These are phyloP conservation scores for Stegastes partitus DNA, from an alignment of 2,113 vertebrate species.

Conservation along the genomic window DNA sequence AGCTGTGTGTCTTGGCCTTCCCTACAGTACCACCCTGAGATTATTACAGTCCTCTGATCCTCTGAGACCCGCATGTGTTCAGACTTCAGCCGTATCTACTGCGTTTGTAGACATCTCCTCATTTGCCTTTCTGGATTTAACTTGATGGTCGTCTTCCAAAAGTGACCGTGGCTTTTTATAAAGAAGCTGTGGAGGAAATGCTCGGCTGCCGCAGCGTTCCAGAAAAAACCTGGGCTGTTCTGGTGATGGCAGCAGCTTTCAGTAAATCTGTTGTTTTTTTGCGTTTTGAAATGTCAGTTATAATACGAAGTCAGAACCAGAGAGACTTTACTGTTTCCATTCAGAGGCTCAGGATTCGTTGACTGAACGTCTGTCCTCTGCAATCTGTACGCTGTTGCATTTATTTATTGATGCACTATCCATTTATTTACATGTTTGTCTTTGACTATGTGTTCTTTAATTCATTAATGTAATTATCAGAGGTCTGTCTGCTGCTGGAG, in stretches of 20 bases:
- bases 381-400: too few relatives aligned
- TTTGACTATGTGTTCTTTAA: too few relatives aligned
- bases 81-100: slow-evolving; percentile 20
- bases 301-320: too few relatives aligned
- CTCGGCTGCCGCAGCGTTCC: slow-evolving; percentile 20
- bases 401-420: too few relatives aligned
- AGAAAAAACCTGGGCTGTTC: slow-evolving; percentile 9
- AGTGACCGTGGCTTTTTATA: slow-evolving; percentile 19
- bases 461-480: too few relatives aligned
- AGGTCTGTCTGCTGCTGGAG: too few relatives aligned
- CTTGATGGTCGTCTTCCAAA: slow-evolving; percentile 20
- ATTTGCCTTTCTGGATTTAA: slow-evolving; percentile 46
- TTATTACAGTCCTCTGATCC: slow-evolving; percentile 61
- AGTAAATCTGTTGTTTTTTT: not conserved
- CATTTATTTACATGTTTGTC: too few relatives aligned
- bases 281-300: too few relatives aligned
- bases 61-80: slow-evolving; percentile 59
- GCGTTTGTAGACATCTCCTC: slow-evolving; percentile 48
- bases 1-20: slow-evolving; percentile 39
- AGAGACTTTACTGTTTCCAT: too few relatives aligned
- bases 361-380: too few relatives aligned
- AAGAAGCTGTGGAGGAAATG: slow-evolving; percentile 32
- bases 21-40: slow-evolving; percentile 46
- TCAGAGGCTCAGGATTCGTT: too few relatives aligned
- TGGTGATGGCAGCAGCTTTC: not conserved